Conservation (phyloP, 2,797 vertebrate species). For the Crax fasciolata region DNA sequence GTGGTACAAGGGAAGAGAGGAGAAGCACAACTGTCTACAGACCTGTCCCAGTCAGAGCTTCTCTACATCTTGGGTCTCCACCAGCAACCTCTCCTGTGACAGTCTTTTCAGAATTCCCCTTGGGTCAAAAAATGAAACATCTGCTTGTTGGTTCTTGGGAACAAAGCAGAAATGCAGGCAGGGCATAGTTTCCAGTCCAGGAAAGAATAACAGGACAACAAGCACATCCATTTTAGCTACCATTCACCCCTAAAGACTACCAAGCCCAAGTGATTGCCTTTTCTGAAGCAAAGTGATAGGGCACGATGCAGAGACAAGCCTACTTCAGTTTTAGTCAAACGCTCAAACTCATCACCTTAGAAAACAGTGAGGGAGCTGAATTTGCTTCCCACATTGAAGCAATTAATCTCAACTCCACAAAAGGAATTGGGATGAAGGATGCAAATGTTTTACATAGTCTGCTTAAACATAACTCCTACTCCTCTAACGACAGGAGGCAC, state of each 20-base stretch:
- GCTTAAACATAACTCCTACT: conserved; percentile 69
- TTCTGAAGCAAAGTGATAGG: background rate
- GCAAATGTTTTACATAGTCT: conserved; percentile 67
- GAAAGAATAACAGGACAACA: background rate
- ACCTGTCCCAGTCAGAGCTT: background rate
- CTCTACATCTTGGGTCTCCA: background rate
- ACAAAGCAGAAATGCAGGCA: background rate
- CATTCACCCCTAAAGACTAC: background rate
- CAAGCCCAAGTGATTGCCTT: background rate
- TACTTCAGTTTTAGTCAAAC: conserved; percentile 27
- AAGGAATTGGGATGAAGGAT: conserved; percentile 52
- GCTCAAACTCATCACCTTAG: conserved; percentile 37
- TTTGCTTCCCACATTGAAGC: conserved; percentile 58
- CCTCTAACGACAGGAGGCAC: conserved; percentile 27
- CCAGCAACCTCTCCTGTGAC: background rate
- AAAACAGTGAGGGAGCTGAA: background rate
- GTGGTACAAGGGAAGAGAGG: background rate
- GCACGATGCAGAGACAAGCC: background rate
- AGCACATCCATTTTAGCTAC: background rate
- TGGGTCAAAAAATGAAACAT: background rate
- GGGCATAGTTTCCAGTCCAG: background rate
- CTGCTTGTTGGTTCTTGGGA: background rate
- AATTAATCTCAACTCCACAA: conserved; percentile 16
- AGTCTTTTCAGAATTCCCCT: background rate
- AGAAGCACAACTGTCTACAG: background rate